Percentiles rank a stretch among this genome's conserved stretches.
Evolutionary conservation across 2,113 vertebrate genomes (phyloP).

Genomic region (Oplegnathus fasciatus): DNA sequence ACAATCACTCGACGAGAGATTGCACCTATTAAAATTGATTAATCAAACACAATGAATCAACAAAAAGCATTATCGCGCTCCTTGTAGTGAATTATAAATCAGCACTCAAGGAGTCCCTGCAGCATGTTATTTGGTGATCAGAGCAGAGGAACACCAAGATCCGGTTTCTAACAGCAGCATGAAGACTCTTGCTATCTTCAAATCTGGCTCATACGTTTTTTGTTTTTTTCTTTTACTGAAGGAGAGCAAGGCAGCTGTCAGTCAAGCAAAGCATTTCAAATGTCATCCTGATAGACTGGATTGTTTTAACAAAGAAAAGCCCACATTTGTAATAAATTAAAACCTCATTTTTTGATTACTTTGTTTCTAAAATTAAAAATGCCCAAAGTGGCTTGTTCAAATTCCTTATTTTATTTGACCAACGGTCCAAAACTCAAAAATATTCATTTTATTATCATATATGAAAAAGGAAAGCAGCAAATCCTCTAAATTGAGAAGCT

Average conservation of each 20-base stretch:
- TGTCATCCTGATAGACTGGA: not conserved
- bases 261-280: not conserved
- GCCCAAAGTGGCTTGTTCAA: not conserved
- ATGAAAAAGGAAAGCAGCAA: not conserved
- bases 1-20: constrained; percentile 42
- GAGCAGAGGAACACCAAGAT: not conserved
- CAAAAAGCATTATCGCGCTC: constrained; percentile 8
- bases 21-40: constrained; percentile 48
- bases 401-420: not conserved
- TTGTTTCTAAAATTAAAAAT: not conserved
- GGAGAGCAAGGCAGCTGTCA: not conserved
- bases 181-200: not conserved
- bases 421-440: not conserved
- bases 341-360: constrained; percentile 3
- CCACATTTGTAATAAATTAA: not conserved
- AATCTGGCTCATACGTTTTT: not conserved
- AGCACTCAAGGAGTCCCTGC: constrained; percentile 10
- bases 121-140: constrained; percentile 42
- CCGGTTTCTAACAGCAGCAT: not conserved
- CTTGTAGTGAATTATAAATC: constrained; percentile 25
- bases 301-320: not conserved
- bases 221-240: not conserved
- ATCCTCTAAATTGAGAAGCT: not conserved
- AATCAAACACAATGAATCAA: constrained; percentile 12
- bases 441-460: not conserved